These are phyloP conservation scores for Lobophora halterata DNA, from an alignment of 2,888 invertebrate species.

Conservation along the genomic window DNA sequence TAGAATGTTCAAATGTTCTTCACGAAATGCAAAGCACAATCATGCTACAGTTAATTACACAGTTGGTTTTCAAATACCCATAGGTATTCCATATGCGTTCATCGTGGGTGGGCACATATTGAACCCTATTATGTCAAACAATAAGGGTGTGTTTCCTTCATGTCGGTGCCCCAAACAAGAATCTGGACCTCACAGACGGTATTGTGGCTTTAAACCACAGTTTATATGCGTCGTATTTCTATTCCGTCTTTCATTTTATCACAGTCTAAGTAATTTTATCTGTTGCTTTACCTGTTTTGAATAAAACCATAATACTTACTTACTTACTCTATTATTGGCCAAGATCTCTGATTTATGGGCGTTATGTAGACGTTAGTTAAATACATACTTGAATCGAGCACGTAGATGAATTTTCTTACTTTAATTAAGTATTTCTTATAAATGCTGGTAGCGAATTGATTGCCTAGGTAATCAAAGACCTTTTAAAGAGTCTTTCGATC, in stretches of 20 bases:
- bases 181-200: conserved; percentile 24
- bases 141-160: conserved; percentile 10
- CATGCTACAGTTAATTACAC: conserved; percentile 24
- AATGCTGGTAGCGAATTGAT: no score
- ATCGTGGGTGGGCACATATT: neutral
- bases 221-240: conserved; percentile 23
- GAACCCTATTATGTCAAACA: neutral
- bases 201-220: conserved; percentile 18
- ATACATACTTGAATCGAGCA: no score
- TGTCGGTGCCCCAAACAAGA: conserved; percentile 2
- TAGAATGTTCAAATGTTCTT: no score
- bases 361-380: neutral
- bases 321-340: no score
- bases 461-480: no score
- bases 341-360: conserved; percentile 4
- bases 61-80: conserved; percentile 20
- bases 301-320: no score
- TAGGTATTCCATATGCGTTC: conserved; percentile 19
- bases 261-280: conserved; percentile 21
- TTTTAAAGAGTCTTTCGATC: no score
- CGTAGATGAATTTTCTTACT: no score
- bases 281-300: conserved; percentile 19
- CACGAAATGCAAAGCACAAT: conserved; percentile 21
- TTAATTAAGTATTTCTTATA: no score
- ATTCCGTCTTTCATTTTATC: conserved; percentile 18